Evolutionary conservation across 2,113 vertebrate species (phyloP).

Genomic region (Siniperca chuatsi): DNA sequence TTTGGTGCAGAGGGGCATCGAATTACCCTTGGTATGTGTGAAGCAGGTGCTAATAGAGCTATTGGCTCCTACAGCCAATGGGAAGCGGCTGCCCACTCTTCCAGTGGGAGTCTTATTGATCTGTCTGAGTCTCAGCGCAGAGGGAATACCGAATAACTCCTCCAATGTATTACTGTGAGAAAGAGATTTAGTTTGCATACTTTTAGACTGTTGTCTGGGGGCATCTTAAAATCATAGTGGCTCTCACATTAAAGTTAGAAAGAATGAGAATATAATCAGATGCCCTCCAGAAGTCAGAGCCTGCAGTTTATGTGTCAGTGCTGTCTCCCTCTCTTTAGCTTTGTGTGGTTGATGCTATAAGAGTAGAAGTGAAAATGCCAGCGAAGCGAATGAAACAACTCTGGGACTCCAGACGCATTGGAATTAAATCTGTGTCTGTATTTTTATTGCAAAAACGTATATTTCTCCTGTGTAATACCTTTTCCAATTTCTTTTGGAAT

Average conservation of each 20-base stretch:
- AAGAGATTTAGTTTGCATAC: slow-evolving; percentile 5
- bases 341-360: neutral
- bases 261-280: neutral
- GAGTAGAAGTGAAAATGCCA: neutral
- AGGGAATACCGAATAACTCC: slow-evolving; percentile 19
- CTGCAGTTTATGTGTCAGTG: neutral
- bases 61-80: slow-evolving; percentile 25
- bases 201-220: neutral
- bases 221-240: neutral
- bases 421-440: neutral
- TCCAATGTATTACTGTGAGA: neutral
- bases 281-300: neutral
- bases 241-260: neutral
- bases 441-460: neutral
- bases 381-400: neutral
- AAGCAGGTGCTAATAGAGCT: slow-evolving; percentile 44
- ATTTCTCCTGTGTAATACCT: neutral
- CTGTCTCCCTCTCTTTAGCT: neutral
- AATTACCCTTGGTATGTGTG: slow-evolving; percentile 18
- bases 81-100: slow-evolving; percentile 15
- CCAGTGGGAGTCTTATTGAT: slow-evolving; percentile 59
- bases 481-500: neutral
- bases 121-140: slow-evolving; percentile 40
- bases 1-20: slow-evolving; percentile 16
- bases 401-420: neutral